A percentile compares a stretch with the other conserved stretches of the same genome.
Conservation (phyloP, 2,113 vertebrate genomes). For the Passer montanus region DNA sequence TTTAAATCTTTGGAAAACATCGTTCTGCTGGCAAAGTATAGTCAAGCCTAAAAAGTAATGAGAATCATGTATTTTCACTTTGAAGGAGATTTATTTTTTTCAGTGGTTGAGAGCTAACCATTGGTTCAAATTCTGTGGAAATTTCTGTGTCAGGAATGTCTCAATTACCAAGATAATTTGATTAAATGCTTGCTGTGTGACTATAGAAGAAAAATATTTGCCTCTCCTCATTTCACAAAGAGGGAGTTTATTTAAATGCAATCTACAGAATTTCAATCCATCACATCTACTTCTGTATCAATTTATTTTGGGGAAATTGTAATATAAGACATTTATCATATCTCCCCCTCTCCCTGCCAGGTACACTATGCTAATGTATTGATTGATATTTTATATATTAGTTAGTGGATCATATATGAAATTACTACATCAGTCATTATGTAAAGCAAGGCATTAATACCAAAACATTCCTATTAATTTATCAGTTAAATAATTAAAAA, state of each 20-base stretch:
- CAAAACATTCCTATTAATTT: not conserved
- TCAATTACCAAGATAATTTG: not conserved
- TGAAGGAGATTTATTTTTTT: not conserved
- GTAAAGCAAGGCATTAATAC: not conserved
- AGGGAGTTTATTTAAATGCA: not conserved
- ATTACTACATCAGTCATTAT: not conserved
- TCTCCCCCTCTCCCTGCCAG: not conserved
- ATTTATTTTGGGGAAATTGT: not conserved
- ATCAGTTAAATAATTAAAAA: not conserved
- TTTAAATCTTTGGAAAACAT: not conserved
- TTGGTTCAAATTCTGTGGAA: not conserved
- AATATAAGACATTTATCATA: not conserved
- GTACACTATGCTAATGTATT: not conserved
- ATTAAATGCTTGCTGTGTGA: not conserved
- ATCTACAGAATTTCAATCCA: not conserved
- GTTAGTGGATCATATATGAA: not conserved
- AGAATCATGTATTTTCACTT: not conserved
- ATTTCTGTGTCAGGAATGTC: not conserved
- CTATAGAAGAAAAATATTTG: not conserved
- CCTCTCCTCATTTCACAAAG: not conserved
- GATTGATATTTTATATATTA: not conserved
- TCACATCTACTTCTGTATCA: not conserved
- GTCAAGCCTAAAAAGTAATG: not conserved
- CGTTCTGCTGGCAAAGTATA: not conserved
- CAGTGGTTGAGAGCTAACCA: not conserved